Evolutionary conservation across 2,888 invertebrate genomes (phyloP).

Genomic region (Catocala sponsa): DNA sequence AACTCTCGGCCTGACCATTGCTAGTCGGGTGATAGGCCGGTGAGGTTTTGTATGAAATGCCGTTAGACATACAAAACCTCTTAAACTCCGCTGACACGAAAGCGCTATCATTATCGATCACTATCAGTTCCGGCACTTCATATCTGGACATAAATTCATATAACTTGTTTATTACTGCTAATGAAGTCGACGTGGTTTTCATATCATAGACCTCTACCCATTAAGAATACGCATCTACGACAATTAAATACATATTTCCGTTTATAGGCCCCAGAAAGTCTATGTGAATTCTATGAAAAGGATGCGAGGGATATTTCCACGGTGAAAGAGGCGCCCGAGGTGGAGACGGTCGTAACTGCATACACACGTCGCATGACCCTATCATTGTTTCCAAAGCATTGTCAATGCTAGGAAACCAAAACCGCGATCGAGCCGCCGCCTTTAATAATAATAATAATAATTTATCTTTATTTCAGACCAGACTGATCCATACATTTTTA

Average conservation of each 20-base stretch:
- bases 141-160: neutral
- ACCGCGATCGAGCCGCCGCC: too few species aligned
- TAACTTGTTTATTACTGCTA: neutral
- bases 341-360: slow-evolving; percentile 12
- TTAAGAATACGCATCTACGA: too few species aligned
- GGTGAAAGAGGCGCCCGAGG: neutral
- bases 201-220: too few species aligned
- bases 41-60: neutral
- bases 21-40: slow-evolving; percentile 7
- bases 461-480: too few species aligned
- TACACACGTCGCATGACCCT: slow-evolving; percentile 3
- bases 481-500: too few species aligned
- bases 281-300: too few species aligned
- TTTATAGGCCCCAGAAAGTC: too few species aligned
- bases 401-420: slow-evolving; percentile 14
- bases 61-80: slow-evolving; percentile 1
- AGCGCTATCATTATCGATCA: neutral
- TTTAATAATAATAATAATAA: too few species aligned
- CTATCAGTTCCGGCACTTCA: neutral
- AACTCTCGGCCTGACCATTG: slow-evolving; percentile 9
- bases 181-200: neutral
- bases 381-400: slow-evolving; percentile 10
- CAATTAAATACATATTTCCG: too few species aligned
- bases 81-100: neutral
- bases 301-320: too few species aligned